A percentile compares a stretch with the other conserved stretches of the same genome.
Evolutionary conservation across 2,113 vertebrate species (phyloP).

Genomic region (Tiliqua scincoides): DNA sequence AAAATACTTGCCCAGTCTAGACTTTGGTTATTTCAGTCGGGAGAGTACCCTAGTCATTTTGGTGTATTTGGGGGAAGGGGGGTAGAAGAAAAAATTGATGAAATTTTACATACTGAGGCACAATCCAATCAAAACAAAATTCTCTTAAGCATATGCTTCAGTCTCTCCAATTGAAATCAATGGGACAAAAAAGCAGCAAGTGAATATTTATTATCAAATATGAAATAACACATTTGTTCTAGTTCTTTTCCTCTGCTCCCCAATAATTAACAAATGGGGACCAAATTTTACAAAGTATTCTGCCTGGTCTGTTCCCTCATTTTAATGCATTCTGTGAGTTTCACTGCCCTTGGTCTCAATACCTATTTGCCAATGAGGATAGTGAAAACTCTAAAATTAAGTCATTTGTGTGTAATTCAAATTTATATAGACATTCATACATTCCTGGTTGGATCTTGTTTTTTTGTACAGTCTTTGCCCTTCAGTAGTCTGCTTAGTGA

Average conservation of each 20-base stretch:
- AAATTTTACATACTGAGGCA: background rate
- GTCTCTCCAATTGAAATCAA: background rate
- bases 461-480: background rate
- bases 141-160: background rate
- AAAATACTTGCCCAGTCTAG: slow-evolving; percentile 50
- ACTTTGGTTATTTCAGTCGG: slow-evolving; percentile 34
- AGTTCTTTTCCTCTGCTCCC: background rate
- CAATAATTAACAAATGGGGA: background rate
- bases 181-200: background rate
- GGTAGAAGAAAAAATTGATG: background rate
- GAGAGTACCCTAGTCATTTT: slow-evolving; percentile 7
- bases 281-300: background rate
- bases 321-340: background rate
- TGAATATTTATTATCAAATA: background rate
- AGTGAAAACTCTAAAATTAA: background rate
- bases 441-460: background rate
- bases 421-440: background rate
- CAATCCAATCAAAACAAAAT: background rate
- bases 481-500: background rate
- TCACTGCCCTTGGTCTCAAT: background rate
- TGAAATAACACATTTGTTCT: background rate
- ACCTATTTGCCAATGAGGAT: background rate
- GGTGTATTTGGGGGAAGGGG: background rate
- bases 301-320: background rate
- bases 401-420: background rate